Percentiles rank a stretch among this genome's conserved stretches.
phyloP scores from a whole-genome alignment of 1,140 invertebrate species.

The Listronotus oregonensis region DNA sequence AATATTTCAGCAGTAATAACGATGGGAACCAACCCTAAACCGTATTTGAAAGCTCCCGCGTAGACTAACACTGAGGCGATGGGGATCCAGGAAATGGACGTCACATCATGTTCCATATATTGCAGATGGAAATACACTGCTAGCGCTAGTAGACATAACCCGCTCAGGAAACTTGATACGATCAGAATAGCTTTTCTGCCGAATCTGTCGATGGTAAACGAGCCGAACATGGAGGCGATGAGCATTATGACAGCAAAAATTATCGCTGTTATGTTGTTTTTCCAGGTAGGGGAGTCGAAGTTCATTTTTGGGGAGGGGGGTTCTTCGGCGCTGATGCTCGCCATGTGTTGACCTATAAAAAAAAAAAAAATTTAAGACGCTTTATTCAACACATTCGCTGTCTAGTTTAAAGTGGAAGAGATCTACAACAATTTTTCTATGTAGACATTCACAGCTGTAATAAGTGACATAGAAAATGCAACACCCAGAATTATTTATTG shows the following conservation, averaged over 20 bases:
- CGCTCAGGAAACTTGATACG: constrained; percentile 41
- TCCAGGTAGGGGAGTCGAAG: constrained; percentile 40
- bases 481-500: too few relatives aligned
- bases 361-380: constrained; percentile 7
- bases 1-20: constrained; percentile 66
- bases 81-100: constrained; percentile 41
- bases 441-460: too few relatives aligned
- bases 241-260: constrained; percentile 48
- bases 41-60: constrained; percentile 43
- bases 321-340: constrained; percentile 54
- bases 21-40: constrained; percentile 66
- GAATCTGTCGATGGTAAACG: constrained; percentile 45
- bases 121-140: constrained; percentile 50
- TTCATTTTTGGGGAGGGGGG: too few relatives aligned
- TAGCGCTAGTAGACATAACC: constrained; percentile 39
- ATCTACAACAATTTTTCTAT: too few relatives aligned
- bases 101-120: constrained; percentile 29
- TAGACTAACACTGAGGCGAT: constrained; percentile 44
- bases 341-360: constrained; percentile 58
- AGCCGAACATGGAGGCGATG: constrained; percentile 34
- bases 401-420: too few relatives aligned
- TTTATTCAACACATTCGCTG: background rate
- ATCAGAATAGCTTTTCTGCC: constrained; percentile 46
- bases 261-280: constrained; percentile 40
- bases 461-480: too few relatives aligned